A percentile compares a stretch with the other conserved stretches of the same genome.
Conservation (phyloP, 2,113 vertebrate species). For the Microcebus jonahi region DNA sequence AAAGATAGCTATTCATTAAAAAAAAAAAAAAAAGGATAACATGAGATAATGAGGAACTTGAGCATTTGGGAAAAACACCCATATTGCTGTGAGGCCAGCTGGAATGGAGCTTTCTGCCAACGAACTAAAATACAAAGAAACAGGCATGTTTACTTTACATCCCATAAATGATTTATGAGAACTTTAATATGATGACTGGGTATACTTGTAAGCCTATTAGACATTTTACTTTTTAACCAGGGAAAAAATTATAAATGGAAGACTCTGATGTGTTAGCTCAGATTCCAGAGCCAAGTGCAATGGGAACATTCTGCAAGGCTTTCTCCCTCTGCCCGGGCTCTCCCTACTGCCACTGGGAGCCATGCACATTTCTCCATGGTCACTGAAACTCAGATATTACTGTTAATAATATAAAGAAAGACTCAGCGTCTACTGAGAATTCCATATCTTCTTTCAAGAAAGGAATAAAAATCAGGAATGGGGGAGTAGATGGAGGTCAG, state of each 20-base stretch:
- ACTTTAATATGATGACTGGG: conserved; percentile 73
- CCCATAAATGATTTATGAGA: conserved; percentile 76
- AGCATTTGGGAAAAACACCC: conserved; percentile 37
- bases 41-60: conserved; percentile 70
- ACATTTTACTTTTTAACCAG: conserved; percentile 61
- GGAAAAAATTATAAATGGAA: conserved; percentile 41
- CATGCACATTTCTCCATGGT: neutral
- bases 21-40: neutral
- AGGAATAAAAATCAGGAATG: neutral
- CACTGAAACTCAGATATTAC: neutral
- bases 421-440: neutral
- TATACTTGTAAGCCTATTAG: conserved; percentile 60
- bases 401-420: neutral
- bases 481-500: neutral
- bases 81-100: conserved; percentile 48
- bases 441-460: neutral
- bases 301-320: neutral
- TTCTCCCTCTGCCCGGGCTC: neutral
- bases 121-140: conserved; percentile 75
- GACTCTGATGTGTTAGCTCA: neutral
- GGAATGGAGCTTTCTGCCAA: conserved; percentile 72
- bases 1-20: neutral
- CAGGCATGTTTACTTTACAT: conserved; percentile 74
- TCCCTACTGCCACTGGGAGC: neutral
- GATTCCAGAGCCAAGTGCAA: neutral